Percentiles rank a stretch among this genome's conserved stretches.
phyloP scores from a whole-genome alignment of 2,113 vertebrate genomes.

The Phylloscopus whistleri region DNA sequence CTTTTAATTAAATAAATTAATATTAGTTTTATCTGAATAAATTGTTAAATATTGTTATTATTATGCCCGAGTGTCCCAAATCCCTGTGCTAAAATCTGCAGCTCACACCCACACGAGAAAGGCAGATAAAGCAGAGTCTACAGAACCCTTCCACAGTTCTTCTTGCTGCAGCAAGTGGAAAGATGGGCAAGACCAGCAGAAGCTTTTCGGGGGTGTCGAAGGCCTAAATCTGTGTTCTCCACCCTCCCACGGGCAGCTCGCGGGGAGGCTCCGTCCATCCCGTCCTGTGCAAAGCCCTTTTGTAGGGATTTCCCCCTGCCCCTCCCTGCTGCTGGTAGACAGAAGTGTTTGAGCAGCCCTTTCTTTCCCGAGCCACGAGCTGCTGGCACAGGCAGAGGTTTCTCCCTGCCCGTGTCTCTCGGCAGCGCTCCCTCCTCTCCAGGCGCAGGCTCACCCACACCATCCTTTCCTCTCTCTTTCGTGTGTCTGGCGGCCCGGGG shows the following conservation, averaged over 20 bases:
- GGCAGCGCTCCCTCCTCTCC: background rate
- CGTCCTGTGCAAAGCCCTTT: constrained; percentile 2
- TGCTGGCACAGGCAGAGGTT: background rate
- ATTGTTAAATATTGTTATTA: constrained; percentile 92
- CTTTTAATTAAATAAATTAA: constrained; percentile 96
- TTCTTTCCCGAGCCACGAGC: background rate
- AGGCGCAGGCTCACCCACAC: background rate
- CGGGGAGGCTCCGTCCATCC: background rate
- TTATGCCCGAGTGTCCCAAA: constrained; percentile 67
- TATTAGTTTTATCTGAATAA: constrained; percentile 91
- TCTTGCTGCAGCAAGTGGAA: background rate
- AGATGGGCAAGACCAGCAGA: constrained; percentile 7
- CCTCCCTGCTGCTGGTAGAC: background rate
- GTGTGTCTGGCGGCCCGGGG: background rate
- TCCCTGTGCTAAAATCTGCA: constrained; percentile 60
- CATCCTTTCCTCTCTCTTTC: background rate
- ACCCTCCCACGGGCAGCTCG: background rate
- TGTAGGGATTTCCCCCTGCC: background rate
- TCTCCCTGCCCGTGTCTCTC: background rate
- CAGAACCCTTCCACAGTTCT: constrained; percentile 25
- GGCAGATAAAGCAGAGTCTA: constrained; percentile 43
- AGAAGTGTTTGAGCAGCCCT: background rate
- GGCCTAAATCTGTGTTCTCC: background rate
- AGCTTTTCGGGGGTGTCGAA: constrained; percentile 7
- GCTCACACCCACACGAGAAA: background rate